Base-by-base conservation (phyloP, 2,797 vertebrate genomes). In the Notamacropus eugenii region DNA sequence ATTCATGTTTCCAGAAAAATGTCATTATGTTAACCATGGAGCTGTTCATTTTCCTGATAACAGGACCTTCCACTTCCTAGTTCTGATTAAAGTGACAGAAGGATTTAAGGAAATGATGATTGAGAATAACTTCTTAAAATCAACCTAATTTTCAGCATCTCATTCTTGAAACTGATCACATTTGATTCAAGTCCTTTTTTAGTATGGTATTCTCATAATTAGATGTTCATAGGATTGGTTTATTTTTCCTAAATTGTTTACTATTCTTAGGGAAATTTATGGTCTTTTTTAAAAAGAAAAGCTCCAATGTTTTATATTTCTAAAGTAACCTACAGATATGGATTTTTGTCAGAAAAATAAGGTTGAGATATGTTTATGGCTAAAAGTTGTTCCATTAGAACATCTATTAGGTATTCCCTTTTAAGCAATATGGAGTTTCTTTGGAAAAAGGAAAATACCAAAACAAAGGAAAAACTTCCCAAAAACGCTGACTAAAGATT, bases 351-450 rank as follows among this genome's bases (percentile, higher is more conserved):
- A 59, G 96, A 55, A 55, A 55, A 93, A 91, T 74, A 54, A 96
- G 95, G 93, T 55, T 62, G 95, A 91, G 56, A 95, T 95, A 93
- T 95, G 93, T 97, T 97, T 97, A 96, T 92, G 87, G 94, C 96
- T 97, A 90, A 55, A 4, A 91, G 74, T 90, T 54, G 59, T 95
- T 87, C 24, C 22, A 27, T 87, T 87, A 87, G 91, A 96, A 93
- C 0, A 3, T 54, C 1, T 0, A 0, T 46, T 59, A 3, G 62
- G 11, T 67, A 55, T 96, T 97, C 91, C 94, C 95, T 96, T 50
- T 24, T 87, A 56, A 95, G 93, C 95, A 62, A 87, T 67, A 95
- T 50, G 96, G 95, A 96, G 93, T 91, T 94, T 96, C 96, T 58
- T 94, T 87, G 94, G 95, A 94, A 95, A 62, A 95, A 93, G 56